These are phyloP conservation scores for Epistrophe eligans DNA, from an alignment of 2,888 invertebrate species.

Conservation along the genomic window DNA sequence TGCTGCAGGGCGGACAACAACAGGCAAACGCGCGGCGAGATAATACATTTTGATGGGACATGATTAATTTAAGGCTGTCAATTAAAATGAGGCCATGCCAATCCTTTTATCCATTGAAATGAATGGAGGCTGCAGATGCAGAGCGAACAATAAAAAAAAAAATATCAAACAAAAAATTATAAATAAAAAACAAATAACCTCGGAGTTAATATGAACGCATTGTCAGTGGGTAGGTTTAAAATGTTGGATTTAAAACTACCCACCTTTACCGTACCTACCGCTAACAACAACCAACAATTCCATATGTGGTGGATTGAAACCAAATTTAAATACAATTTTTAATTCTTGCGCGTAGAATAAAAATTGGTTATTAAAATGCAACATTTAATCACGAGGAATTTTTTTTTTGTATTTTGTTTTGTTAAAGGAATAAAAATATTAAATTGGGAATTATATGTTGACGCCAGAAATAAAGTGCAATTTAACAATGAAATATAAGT, in stretches of 20 bases:
- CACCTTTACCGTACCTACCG: neutral
- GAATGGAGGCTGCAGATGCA: slow-evolving; percentile 42
- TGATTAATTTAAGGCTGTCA: slow-evolving; percentile 72
- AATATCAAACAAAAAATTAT: slow-evolving; percentile 18
- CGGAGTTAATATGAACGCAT: slow-evolving; percentile 58
- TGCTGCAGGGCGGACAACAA: slow-evolving; percentile 40
- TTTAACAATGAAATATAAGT: slow-evolving; percentile 3
- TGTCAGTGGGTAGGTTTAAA: slow-evolving; percentile 40
- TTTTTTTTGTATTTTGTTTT: neutral
- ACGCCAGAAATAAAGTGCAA: slow-evolving; percentile 15
- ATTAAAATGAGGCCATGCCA: slow-evolving; percentile 72
- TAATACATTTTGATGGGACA: slow-evolving; percentile 73
- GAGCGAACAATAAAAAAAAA: slow-evolving; percentile 4
- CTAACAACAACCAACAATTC: neutral
- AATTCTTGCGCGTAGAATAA: slow-evolving; percentile 21
- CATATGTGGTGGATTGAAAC: slow-evolving; percentile 4
- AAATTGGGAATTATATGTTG: slow-evolving; percentile 19
- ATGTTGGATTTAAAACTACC: slow-evolving; percentile 36
- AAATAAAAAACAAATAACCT: slow-evolving; percentile 26
- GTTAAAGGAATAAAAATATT: slow-evolving; percentile 9
- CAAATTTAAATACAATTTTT: slow-evolving; percentile 32
- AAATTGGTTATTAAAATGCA: slow-evolving; percentile 39
- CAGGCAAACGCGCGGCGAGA: slow-evolving; percentile 37
- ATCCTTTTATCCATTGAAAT: slow-evolving; percentile 68
- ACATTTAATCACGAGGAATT: slow-evolving; percentile 20